Evolutionary conservation across 1,140 invertebrate species (phyloP).

Genomic region (Adelges cooleyi): DNA sequence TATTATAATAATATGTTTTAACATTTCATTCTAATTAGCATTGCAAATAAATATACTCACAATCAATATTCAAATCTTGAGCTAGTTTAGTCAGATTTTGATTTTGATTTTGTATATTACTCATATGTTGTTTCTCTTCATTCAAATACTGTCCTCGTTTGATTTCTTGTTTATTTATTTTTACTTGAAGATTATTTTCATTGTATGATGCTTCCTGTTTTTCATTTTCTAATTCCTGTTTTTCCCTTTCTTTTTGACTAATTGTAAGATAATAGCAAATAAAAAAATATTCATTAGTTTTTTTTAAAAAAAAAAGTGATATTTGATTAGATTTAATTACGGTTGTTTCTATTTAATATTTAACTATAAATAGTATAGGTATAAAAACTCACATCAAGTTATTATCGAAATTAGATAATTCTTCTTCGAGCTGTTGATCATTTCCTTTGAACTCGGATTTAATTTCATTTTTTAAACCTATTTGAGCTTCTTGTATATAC

Average conservation of each 20-base stretch:
- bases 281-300: too few species aligned
- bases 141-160: constrained; percentile 9
- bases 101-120: constrained; percentile 30
- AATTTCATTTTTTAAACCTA: constrained; percentile 44
- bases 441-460: constrained; percentile 49
- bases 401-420: constrained; percentile 43
- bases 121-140: constrained; percentile 32
- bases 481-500: constrained; percentile 29
- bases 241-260: constrained; percentile 34
- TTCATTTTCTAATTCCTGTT: constrained; percentile 34
- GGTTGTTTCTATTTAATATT: too few species aligned
- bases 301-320: too few species aligned
- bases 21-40: too few species aligned
- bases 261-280: constrained; percentile 32
- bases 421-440: constrained; percentile 48
- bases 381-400: constrained; percentile 39
- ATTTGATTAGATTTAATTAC: too few species aligned
- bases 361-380: too few species aligned
- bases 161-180: constrained; percentile 31
- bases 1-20: too few species aligned
- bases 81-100: constrained; percentile 2
- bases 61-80: constrained; percentile 6
- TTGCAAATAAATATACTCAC: not conserved
- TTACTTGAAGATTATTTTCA: constrained; percentile 35
- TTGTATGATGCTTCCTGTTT: constrained; percentile 35